Conservation (phyloP, 2,888 invertebrate species). For the Neelides folsomi region DNA sequence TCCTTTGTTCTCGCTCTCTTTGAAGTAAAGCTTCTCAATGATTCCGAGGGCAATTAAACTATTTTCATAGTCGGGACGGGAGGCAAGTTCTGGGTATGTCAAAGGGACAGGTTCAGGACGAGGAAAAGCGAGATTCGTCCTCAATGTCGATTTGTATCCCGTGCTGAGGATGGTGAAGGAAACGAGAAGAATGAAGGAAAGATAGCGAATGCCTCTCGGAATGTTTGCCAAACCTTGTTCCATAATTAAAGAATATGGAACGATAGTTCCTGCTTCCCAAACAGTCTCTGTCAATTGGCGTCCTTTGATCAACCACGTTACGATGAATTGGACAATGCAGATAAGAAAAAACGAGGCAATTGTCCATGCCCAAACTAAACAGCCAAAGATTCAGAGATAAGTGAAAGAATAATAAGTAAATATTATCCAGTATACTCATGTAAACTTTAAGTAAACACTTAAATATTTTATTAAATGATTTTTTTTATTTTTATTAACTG, state of each 20-base stretch:
- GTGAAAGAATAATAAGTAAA: too few species aligned
- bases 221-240: conserved; percentile 11
- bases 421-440: too few species aligned
- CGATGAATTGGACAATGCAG: background rate
- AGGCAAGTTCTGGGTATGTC: conserved; percentile 14
- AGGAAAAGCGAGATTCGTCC: conserved; percentile 14
- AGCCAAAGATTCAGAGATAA: too few species aligned
- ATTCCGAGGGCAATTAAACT: conserved; percentile 6
- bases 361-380: conserved; percentile 5
- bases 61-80: conserved; percentile 6
- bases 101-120: conserved; percentile 4
- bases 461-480: too few species aligned
- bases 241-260: conserved; percentile 5
- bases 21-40: conserved; percentile 11
- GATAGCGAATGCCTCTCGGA: conserved; percentile 5
- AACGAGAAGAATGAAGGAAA: conserved; percentile 4
- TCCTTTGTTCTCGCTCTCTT: conserved; percentile 2
- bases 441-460: too few species aligned
- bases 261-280: conserved; percentile 4
- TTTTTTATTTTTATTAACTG: too few species aligned
- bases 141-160: conserved; percentile 12
- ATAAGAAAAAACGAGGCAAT: conserved; percentile 1
- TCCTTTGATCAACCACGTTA: background rate
- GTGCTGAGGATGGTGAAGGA: conserved; percentile 13
- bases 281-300: background rate